These are phyloP conservation scores for Chiridota heheva DNA, from an alignment of 35 echinoderm and acorn worm genomes.

Conservation along the genomic window DNA sequence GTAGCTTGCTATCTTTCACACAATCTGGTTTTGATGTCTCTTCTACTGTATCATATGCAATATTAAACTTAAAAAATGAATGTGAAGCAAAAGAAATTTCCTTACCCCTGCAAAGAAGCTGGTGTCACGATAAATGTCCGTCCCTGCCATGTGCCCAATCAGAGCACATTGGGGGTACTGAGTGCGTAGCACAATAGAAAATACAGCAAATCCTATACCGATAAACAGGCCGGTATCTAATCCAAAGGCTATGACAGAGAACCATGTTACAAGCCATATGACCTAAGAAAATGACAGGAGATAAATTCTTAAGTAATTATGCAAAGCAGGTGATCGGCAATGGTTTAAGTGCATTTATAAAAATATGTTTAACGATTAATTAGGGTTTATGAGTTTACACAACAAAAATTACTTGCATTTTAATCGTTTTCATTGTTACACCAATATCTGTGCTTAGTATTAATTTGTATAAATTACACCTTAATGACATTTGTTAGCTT, in stretches of 20 bases:
- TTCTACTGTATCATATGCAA: not conserved
- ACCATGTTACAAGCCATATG: conserved; percentile 86
- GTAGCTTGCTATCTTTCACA: too few relatives aligned
- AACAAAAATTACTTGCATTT: too few relatives aligned
- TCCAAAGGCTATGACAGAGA: conserved; percentile 60
- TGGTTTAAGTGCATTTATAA: too few relatives aligned
- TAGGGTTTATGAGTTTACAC: too few relatives aligned
- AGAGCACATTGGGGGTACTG: conserved; percentile 52
- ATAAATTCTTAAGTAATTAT: too few relatives aligned
- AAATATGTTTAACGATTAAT: too few relatives aligned
- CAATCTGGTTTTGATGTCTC: not conserved
- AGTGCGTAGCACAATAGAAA: conserved; percentile 75
- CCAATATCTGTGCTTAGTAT: too few relatives aligned
- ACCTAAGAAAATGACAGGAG: conserved; percentile 57
- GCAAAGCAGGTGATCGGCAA: too few relatives aligned
- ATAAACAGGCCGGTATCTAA: conserved; percentile 77
- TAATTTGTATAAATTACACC: too few relatives aligned
- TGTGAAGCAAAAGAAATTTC: conserved; percentile 13
- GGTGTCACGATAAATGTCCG: conserved; percentile 89
- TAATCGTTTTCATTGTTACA: too few relatives aligned
- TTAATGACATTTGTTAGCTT: too few relatives aligned
- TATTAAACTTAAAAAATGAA: not conserved
- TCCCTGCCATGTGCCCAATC: conserved; percentile 81
- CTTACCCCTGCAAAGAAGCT: conserved; percentile 68
- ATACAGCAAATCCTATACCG: conserved; percentile 76